Conservation (phyloP, 1,140 invertebrate genomes). For the Eurosta solidaginis region DNA sequence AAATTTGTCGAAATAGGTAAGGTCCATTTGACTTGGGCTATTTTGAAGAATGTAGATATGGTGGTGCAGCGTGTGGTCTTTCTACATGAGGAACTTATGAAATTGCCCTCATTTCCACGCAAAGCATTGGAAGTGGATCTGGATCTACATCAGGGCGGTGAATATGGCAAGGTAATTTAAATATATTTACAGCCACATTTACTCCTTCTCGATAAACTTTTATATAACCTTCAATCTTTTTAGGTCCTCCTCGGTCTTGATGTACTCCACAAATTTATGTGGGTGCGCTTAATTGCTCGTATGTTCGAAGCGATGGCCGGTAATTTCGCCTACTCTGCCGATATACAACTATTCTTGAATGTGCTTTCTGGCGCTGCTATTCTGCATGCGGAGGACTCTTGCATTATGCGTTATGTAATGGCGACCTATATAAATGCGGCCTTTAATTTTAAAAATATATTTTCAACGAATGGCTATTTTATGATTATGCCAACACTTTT, state of each 20-base stretch:
- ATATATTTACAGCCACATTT: no score
- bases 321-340: conserved; percentile 96
- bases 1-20: conserved; percentile 99
- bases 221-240: conserved; percentile 23
- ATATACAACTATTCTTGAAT: conserved; percentile 97
- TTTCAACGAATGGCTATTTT: conserved; percentile 96
- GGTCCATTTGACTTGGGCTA: conserved; percentile 85
- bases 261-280: conserved; percentile 97
- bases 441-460: conserved; percentile 98
- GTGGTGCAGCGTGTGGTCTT: conserved; percentile 97
- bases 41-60: conserved; percentile 89
- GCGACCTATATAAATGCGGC: conserved; percentile 97
- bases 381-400: conserved; percentile 93
- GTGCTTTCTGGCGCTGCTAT: conserved; percentile 97
- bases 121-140: conserved; percentile 97
- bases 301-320: conserved; percentile 99
- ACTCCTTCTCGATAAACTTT: background rate
- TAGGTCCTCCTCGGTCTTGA: conserved; percentile 91
- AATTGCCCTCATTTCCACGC: conserved; percentile 95
- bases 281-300: conserved; percentile 92
- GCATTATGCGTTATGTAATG: conserved; percentile 93
- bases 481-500: conserved; percentile 97
- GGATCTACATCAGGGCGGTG: conserved; percentile 88
- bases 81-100: conserved; percentile 98
- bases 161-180: conserved; percentile 87